Conservation (phyloP, 2,888 invertebrate genomes). For the Hedya salicella region DNA sequence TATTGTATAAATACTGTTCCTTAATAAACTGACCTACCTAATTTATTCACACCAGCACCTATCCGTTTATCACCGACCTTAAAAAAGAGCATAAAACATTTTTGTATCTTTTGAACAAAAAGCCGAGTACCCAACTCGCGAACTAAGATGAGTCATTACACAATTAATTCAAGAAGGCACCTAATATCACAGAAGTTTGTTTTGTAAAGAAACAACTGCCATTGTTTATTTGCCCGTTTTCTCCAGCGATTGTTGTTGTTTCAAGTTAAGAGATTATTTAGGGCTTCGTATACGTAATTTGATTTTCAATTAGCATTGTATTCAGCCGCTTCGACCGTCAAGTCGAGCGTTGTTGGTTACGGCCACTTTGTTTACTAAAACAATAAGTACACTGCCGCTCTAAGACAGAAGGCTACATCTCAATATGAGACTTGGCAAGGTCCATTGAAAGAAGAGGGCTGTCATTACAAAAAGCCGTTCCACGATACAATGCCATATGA, state of each 20-base stretch:
- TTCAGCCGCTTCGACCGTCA: conserved; percentile 15
- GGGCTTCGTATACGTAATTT: conserved; percentile 43
- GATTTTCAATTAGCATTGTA: conserved; percentile 41
- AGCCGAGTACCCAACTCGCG: conserved; percentile 32
- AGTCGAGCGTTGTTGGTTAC: conserved; percentile 1
- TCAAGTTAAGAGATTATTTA: conserved; percentile 41
- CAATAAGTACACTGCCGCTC: neutral
- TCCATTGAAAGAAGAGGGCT: too few species aligned
- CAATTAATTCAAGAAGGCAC: conserved; percentile 77
- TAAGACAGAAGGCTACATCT: neutral
- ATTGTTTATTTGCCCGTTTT: conserved; percentile 61
- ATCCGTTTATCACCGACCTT: neutral
- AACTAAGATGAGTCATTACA: conserved; percentile 68
- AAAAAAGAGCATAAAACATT: conserved; percentile 30
- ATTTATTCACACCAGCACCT: neutral
- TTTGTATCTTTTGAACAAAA: conserved; percentile 25
- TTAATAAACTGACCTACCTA: neutral
- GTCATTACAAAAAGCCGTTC: too few species aligned
- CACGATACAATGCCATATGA: too few species aligned
- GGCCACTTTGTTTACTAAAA: neutral
- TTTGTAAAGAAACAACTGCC: conserved; percentile 68
- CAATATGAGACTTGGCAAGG: neutral
- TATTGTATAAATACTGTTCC: neutral
- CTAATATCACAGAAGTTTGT: conserved; percentile 71
- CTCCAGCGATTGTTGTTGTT: conserved; percentile 49